phyloP scores from a whole-genome alignment of 2,888 invertebrate genomes.

The Trachelus troglodyta region DNA sequence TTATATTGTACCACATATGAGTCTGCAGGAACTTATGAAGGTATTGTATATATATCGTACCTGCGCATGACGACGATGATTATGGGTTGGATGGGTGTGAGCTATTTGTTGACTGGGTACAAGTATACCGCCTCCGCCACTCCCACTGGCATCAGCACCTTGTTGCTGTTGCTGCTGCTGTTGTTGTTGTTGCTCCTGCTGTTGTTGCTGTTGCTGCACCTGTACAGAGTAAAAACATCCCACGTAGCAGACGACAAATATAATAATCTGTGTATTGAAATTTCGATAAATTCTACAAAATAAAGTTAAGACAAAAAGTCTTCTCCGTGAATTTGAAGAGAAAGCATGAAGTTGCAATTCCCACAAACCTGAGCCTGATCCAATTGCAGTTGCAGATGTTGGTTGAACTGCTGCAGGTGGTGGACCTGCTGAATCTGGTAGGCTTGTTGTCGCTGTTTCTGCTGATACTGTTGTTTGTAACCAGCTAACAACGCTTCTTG shows the following conservation, averaged over 20 bases:
- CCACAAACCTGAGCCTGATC: slow-evolving; percentile 58
- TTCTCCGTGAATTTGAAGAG: neutral
- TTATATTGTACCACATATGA: neutral
- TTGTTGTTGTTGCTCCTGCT: slow-evolving; percentile 21
- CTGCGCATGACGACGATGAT: slow-evolving; percentile 55
- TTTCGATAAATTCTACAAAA: neutral
- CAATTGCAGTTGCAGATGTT: slow-evolving; percentile 60
- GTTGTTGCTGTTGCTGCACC: slow-evolving; percentile 45
- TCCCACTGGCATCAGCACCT: slow-evolving; percentile 45
- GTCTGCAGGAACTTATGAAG: neutral
- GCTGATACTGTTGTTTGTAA: slow-evolving; percentile 53
- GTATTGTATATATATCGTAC: slow-evolving; percentile 34
- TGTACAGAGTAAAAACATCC: neutral
- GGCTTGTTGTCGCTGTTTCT: slow-evolving; percentile 57
- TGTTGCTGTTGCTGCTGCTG: slow-evolving; percentile 43
- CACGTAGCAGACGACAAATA: neutral
- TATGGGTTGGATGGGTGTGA: slow-evolving; percentile 69
- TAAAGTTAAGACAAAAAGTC: neutral
- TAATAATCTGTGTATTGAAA: neutral
- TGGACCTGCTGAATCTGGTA: slow-evolving; percentile 62
- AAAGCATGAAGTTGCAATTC: neutral
- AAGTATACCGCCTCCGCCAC: slow-evolving; percentile 51
- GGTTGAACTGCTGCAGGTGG: slow-evolving; percentile 62
- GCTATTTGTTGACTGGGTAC: slow-evolving; percentile 73
- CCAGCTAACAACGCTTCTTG: slow-evolving; percentile 59